phyloP scores from a whole-genome alignment of 2,888 invertebrate genomes.

The Spisula solida region DNA sequence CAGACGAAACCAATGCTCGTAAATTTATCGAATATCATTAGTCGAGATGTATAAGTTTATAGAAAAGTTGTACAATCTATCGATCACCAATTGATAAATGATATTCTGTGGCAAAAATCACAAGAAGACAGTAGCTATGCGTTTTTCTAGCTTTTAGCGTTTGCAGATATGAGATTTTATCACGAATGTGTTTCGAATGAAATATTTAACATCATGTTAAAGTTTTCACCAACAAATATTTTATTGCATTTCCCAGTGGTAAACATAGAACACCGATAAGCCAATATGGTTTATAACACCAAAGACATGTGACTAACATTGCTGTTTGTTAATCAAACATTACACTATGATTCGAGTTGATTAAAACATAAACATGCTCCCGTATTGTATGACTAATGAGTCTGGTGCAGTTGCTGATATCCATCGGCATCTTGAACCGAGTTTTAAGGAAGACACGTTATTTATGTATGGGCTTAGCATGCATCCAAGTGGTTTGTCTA shows the following conservation, averaged over 20 bases:
- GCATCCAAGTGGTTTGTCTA: background rate
- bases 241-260: background rate
- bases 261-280: background rate
- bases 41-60: conserved; percentile 50
- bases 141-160: background rate
- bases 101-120: conserved; percentile 13
- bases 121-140: background rate
- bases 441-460: background rate
- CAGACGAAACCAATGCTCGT: conserved; percentile 46
- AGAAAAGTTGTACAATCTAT: conserved; percentile 46
- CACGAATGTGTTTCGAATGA: background rate
- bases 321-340: background rate
- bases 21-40: conserved; percentile 60
- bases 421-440: background rate
- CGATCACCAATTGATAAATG: conserved; percentile 58
- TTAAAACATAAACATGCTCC: background rate
- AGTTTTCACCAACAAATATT: background rate
- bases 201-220: background rate
- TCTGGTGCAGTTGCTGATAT: background rate
- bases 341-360: background rate
- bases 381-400: background rate
- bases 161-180: background rate
- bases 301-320: background rate
- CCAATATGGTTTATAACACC: background rate
- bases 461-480: background rate